Evolutionary conservation across 2,797 vertebrate genomes (phyloP).

Genomic region (Peromyscus attwateri): DNA sequence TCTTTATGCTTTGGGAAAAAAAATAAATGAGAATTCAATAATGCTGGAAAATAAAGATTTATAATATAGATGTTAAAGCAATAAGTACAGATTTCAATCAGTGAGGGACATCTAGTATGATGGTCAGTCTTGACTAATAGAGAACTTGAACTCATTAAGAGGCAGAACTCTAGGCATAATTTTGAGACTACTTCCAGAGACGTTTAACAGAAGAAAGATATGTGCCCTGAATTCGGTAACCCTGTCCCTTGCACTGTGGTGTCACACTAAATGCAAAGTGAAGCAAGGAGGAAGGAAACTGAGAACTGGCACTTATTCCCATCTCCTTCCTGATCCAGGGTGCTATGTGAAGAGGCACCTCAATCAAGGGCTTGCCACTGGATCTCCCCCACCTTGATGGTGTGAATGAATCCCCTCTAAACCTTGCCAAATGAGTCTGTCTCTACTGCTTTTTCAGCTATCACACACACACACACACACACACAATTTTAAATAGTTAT

Average conservation of each 20-base stretch:
- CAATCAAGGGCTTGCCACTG: too few relatives aligned
- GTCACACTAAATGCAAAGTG: not conserved
- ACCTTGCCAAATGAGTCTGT: not conserved
- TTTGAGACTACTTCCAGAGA: not conserved
- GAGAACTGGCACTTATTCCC: not conserved
- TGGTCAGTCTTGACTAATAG: not conserved
- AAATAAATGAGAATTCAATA: not conserved
- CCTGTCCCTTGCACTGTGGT: too few relatives aligned
- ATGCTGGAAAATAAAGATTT: not conserved
- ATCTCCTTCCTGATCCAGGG: not conserved
- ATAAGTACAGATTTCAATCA: not conserved
- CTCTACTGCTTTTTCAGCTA: not conserved
- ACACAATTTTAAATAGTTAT: not conserved
- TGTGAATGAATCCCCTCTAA: not conserved
- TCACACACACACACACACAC: not conserved
- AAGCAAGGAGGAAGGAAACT: too few relatives aligned
- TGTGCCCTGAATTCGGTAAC: not conserved
- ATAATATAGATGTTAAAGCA: not conserved
- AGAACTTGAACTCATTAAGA: not conserved
- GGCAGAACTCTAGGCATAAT: not conserved
- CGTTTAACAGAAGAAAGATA: not conserved
- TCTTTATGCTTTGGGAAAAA: not conserved
- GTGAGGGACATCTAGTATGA: not conserved
- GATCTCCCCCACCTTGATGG: too few relatives aligned
- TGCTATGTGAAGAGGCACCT: not conserved